phyloP scores from a whole-genome alignment of 2,797 vertebrate species.

The Salmo trutta region DNA sequence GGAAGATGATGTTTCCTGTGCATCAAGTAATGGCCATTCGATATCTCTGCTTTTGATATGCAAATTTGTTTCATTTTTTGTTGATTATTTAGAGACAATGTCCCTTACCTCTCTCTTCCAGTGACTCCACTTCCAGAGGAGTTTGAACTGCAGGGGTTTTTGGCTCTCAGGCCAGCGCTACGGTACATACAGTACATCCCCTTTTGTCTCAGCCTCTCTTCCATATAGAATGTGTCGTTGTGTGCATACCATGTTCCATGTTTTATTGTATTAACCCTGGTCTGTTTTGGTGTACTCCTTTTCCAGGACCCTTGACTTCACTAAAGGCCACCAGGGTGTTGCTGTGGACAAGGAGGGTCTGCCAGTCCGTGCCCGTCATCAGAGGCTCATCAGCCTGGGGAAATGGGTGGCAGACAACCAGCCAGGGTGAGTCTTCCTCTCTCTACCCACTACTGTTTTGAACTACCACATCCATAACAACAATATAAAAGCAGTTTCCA shows the following conservation, averaged over 20 bases:
- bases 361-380: conserved; percentile 82
- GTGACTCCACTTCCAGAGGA: conserved; percentile 95
- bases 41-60: neutral
- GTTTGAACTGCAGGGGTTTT: conserved; percentile 96
- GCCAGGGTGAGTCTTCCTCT: conserved; percentile 77
- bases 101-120: conserved; percentile 47
- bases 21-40: conserved; percentile 77
- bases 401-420: conserved; percentile 96
- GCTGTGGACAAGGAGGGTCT: conserved; percentile 87
- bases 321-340: conserved; percentile 94
- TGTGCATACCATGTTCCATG: neutral
- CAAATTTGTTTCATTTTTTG: neutral
- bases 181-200: conserved; percentile 71
- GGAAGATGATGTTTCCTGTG: conserved; percentile 85
- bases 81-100: neutral
- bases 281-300: neutral
- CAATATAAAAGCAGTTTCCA: neutral
- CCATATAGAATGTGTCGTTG: neutral
- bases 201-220: neutral
- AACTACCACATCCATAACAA: neutral
- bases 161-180: conserved; percentile 93
- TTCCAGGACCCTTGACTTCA: conserved; percentile 93
- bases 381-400: conserved; percentile 87
- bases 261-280: neutral
- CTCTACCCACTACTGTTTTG: neutral